Evolutionary conservation across 2,888 invertebrate species (phyloP), one percentile per base, ranked within the genome.

Genomic region (Odontocerum albicorne): DNA sequence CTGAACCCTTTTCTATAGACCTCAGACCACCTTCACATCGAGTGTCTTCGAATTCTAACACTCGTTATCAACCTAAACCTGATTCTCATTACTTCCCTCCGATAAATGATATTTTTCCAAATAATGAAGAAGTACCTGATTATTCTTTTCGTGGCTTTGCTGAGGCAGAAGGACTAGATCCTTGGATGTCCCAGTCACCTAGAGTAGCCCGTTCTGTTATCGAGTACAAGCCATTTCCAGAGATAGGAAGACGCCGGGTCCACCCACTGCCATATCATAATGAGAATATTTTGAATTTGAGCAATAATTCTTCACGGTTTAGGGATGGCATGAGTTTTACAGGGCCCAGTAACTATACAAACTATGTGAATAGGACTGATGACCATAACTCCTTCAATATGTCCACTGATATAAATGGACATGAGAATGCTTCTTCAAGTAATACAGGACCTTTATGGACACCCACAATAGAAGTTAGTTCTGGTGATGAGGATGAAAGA

Each of bases 401-500:
- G 10, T 15, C 13, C 1, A 10, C 13, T 13, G 17, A 21, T 6
- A 17, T 27, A 10, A 13, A 22, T 21, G 31, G 19, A 2, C 32
- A 33, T 27, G 44, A 19, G 3, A 35, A 35, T 32, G 12, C 22
- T 13, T 13, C 20, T 1, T 16, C 13, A 8, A 50, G 35, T 50
- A 50, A 35, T 35, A 32, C 13, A 21, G 21, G 13, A 3, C 20
- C 39, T 4, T 21, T 43, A 19, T 50, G 19, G 12, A 35, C 39
- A 10, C 39, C 54, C 8, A 77, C 54, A 19, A 77, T 78, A 64
- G 77, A 76, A 67, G 71, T 78, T 2, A 77, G 77, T 64, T 78
- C 78, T 40, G 77, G 77, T 62, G 78, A 78, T 49, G 78, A 78
- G 63, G 77, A 78, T 31, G 70, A 72, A 66, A 63, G 53, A 13